phyloP scores from a whole-genome alignment of 2,888 invertebrate species.

The Formica aserva region DNA sequence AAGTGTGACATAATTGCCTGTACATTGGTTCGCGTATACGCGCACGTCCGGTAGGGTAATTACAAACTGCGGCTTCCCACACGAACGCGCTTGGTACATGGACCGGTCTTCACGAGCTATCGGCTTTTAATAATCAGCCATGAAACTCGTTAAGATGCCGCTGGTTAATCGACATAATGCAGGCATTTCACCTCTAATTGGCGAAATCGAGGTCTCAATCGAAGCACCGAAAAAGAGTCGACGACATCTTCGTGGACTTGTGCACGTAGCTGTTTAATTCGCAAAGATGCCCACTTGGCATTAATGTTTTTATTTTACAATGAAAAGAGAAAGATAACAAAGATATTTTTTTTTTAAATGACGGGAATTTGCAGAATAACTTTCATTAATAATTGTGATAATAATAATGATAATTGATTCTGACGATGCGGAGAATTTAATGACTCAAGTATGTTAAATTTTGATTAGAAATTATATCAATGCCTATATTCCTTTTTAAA shows the following conservation, averaged over 20 bases:
- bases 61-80: slow-evolving; percentile 70
- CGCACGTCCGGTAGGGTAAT: slow-evolving; percentile 76
- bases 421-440: background rate
- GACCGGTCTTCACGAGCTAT: slow-evolving; percentile 66
- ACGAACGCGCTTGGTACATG: slow-evolving; percentile 2
- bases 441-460: background rate
- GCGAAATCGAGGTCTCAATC: slow-evolving; percentile 75
- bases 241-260: slow-evolving; percentile 6
- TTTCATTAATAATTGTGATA: background rate
- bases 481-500: background rate
- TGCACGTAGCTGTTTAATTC: background rate
- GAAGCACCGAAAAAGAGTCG: slow-evolving; percentile 44
- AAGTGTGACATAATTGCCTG: slow-evolving; percentile 78
- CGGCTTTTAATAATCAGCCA: slow-evolving; percentile 78
- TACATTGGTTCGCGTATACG: slow-evolving; percentile 69
- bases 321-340: background rate
- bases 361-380: background rate
- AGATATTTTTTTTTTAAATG: slow-evolving; percentile 3
- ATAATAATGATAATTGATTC: background rate
- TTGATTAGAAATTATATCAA: background rate
- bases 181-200: slow-evolving; percentile 72
- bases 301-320: slow-evolving; percentile 8
- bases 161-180: slow-evolving; percentile 68
- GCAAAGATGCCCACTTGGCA: background rate
- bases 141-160: slow-evolving; percentile 80